Conservation (phyloP, 2,888 invertebrate genomes). For the Drosophila mayaguana region DNA sequence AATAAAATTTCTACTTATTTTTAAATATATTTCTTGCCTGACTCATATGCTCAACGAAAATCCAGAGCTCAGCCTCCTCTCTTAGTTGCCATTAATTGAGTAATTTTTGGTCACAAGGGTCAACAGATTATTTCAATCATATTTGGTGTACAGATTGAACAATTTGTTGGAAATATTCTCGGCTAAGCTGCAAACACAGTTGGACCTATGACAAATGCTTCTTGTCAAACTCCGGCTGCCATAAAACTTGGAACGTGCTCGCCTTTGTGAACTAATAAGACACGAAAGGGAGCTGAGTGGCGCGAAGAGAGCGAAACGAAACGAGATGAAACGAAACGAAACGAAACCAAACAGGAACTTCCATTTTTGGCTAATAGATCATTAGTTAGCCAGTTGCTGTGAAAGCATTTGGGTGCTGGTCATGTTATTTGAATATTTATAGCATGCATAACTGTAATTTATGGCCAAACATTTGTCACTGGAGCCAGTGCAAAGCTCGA, state of each 20-base stretch:
- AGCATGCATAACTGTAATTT: slow-evolving; percentile 83
- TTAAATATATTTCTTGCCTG: no score
- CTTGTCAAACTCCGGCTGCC: slow-evolving; percentile 56
- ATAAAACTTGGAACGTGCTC: slow-evolving; percentile 75
- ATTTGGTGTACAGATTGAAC: slow-evolving; percentile 43
- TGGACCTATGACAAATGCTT: slow-evolving; percentile 48
- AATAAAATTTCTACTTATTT: no score
- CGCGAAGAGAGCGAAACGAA: background rate
- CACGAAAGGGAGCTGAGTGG: slow-evolving; percentile 56
- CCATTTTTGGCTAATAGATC: slow-evolving; percentile 69
- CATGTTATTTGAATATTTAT: slow-evolving; percentile 81
- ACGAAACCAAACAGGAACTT: slow-evolving; percentile 36
- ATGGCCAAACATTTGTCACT: slow-evolving; percentile 82
- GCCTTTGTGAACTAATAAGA: slow-evolving; percentile 71
- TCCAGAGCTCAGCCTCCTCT: background rate
- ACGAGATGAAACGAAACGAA: slow-evolving; percentile 4
- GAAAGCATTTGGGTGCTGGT: slow-evolving; percentile 53
- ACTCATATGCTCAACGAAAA: no score
- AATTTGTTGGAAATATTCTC: slow-evolving; percentile 60
- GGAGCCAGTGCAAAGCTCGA: slow-evolving; percentile 28
- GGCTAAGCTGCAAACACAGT: slow-evolving; percentile 27
- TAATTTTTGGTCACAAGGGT: slow-evolving; percentile 30
- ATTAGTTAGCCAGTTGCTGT: slow-evolving; percentile 76
- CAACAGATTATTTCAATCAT: slow-evolving; percentile 63
- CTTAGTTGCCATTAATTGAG: slow-evolving; percentile 13